Evolutionary conservation across 2,113 vertebrate species (phyloP).

Genomic region (Paramisgurnus dabryanus): DNA sequence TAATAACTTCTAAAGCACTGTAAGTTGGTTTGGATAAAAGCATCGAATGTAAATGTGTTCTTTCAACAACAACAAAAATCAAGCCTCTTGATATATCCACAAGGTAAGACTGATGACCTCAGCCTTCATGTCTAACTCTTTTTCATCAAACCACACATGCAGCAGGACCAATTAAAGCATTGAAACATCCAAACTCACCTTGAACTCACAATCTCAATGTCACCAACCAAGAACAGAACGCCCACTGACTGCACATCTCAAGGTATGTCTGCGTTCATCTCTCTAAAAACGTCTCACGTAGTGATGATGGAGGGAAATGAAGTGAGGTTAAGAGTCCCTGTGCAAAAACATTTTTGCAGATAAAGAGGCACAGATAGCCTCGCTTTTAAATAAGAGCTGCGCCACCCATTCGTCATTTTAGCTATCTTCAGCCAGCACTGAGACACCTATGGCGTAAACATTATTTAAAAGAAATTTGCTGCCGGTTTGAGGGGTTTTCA

Average conservation of each 20-base stretch:
- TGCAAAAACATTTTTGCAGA: conserved; percentile 27
- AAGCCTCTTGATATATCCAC: not conserved
- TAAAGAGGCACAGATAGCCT: conserved; percentile 35
- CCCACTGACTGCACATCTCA: conserved; percentile 6
- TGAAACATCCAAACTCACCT: not conserved
- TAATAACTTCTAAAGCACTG: no score
- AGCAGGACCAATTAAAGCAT: conserved; percentile 15
- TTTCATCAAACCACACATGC: not conserved
- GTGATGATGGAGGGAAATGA: conserved; percentile 11
- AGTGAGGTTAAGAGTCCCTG: conserved; percentile 32
- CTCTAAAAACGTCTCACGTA: not conserved
- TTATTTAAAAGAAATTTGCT: conserved; percentile 48
- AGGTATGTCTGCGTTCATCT: not conserved
- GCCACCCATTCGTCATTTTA: conserved; percentile 17
- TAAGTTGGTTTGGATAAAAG: no score
- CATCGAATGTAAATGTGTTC: no score
- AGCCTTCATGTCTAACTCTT: not conserved
- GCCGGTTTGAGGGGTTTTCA: conserved; percentile 40
- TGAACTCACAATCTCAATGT: not conserved
- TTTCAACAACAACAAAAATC: not conserved
- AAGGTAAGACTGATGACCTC: not conserved
- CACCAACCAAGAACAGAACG: not conserved
- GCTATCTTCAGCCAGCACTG: conserved; percentile 6
- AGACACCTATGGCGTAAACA: conserved; percentile 40
- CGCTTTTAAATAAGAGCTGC: conserved; percentile 40